Conservation (phyloP, 2,113 vertebrate species). For the Rhinopomastus cyanomelas region DNA sequence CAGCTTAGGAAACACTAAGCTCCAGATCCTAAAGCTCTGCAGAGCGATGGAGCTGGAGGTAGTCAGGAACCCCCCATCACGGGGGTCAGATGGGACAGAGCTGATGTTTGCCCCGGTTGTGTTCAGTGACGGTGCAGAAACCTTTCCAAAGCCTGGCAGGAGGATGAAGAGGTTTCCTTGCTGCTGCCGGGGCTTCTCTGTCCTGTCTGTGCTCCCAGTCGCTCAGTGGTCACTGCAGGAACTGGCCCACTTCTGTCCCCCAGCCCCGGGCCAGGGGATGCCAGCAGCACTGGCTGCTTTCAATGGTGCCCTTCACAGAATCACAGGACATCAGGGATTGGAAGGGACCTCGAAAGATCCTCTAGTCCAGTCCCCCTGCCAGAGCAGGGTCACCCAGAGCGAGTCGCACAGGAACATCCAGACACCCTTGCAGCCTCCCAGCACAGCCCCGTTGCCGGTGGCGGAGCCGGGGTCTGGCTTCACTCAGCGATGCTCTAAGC, state of each 20-base stretch:
- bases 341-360: no score
- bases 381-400: no score
- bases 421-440: neutral
- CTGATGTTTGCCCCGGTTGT: neutral
- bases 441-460: accelerated
- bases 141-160: neutral
- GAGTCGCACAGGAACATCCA: no score
- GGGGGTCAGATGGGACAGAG: neutral
- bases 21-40: neutral
- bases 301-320: no score
- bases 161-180: neutral
- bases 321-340: no score
- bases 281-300: no score
- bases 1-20: neutral
- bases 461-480: constrained; percentile 18
- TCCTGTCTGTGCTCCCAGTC: neutral
- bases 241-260: accelerated
- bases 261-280: accelerated
- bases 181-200: neutral
- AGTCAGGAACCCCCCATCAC: neutral
- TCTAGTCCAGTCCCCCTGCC: no score
- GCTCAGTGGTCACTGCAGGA: accelerated
- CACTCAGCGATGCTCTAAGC: neutral
- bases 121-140: neutral
- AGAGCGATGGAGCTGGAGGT: neutral